A percentile compares a stretch with the other conserved stretches of the same genome.
phyloP scores from a whole-genome alignment of 2,888 invertebrate species.

The Caenorhabditis doughertyi region DNA sequence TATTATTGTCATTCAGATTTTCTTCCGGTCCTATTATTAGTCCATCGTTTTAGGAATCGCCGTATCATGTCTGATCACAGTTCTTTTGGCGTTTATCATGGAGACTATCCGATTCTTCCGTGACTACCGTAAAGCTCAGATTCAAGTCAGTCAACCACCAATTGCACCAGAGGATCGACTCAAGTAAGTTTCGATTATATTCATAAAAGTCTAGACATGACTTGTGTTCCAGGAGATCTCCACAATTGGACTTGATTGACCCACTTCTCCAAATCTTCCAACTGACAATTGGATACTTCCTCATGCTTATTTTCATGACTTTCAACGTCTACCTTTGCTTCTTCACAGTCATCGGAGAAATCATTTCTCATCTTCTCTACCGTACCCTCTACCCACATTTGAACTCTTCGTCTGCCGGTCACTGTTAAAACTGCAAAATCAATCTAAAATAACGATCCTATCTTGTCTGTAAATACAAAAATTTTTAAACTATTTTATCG shows the following conservation, averaged over 20 bases:
- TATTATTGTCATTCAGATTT: background rate
- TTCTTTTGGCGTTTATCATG: slow-evolving; percentile 74
- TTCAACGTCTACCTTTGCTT: slow-evolving; percentile 81
- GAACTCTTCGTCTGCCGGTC: slow-evolving; percentile 42
- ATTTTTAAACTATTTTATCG: background rate
- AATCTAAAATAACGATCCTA: background rate
- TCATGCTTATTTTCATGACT: slow-evolving; percentile 82
- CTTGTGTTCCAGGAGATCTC: slow-evolving; percentile 52
- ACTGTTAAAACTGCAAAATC: slow-evolving; percentile 27
- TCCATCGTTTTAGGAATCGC: slow-evolving; percentile 72
- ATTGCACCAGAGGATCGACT: slow-evolving; percentile 63
- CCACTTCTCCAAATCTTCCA: slow-evolving; percentile 74
- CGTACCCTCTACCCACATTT: slow-evolving; percentile 65
- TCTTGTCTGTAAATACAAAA: slow-evolving; percentile 46
- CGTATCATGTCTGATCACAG: slow-evolving; percentile 75
- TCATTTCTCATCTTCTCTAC: slow-evolving; percentile 63
- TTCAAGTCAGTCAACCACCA: slow-evolving; percentile 24
- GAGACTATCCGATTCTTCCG: slow-evolving; percentile 78
- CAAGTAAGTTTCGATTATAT: slow-evolving; percentile 21
- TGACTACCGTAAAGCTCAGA: slow-evolving; percentile 67
- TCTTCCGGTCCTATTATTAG: background rate
- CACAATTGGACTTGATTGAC: slow-evolving; percentile 69
- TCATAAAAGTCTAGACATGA: background rate
- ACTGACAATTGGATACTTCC: slow-evolving; percentile 75
- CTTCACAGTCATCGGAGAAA: slow-evolving; percentile 79